Percentiles rank a stretch among this genome's conserved stretches.
phyloP scores from a whole-genome alignment of 1,140 invertebrate genomes.

The Drosophila erecta region DNA sequence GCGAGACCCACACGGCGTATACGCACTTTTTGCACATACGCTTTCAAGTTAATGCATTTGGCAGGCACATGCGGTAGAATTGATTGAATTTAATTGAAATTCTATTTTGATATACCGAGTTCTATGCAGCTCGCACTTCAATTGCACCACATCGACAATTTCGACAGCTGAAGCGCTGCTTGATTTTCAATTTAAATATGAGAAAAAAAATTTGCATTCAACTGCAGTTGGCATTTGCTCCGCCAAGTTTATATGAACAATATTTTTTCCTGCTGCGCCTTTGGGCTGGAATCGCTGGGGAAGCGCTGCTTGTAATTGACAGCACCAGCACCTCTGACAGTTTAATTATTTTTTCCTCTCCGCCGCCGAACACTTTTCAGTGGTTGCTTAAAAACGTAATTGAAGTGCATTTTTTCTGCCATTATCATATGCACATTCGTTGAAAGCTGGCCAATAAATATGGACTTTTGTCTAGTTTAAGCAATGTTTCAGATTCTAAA shows the following conservation, averaged over 20 bases:
- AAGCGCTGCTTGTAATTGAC: conserved; percentile 60
- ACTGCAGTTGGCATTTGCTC: conserved; percentile 54
- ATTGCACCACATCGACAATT: conserved; percentile 23
- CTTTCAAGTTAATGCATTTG: conserved; percentile 43
- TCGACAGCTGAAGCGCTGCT: conserved; percentile 51
- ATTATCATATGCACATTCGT: background rate
- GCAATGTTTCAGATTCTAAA: too few relatives aligned
- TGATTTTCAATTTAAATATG: conserved; percentile 73
- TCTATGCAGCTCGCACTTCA: conserved; percentile 48
- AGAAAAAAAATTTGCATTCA: conserved; percentile 53
- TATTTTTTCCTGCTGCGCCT: conserved; percentile 15
- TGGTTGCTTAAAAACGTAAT: conserved; percentile 41
- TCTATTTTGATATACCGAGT: conserved; percentile 24
- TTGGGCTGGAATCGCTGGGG: conserved; percentile 10
- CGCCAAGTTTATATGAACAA: conserved; percentile 15
- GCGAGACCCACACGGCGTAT: conserved; percentile 33
- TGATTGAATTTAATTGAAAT: conserved; percentile 62
- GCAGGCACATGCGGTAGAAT: conserved; percentile 18
- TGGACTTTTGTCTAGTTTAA: too few relatives aligned
- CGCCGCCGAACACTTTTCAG: conserved; percentile 24
- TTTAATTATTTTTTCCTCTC: conserved; percentile 74
- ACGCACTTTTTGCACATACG: conserved; percentile 38
- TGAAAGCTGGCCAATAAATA: too few relatives aligned
- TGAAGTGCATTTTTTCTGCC: conserved; percentile 22
- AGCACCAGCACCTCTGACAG: conserved; percentile 54